Conservation (phyloP, 2,888 invertebrate species). For the Epistrophe eligans region DNA sequence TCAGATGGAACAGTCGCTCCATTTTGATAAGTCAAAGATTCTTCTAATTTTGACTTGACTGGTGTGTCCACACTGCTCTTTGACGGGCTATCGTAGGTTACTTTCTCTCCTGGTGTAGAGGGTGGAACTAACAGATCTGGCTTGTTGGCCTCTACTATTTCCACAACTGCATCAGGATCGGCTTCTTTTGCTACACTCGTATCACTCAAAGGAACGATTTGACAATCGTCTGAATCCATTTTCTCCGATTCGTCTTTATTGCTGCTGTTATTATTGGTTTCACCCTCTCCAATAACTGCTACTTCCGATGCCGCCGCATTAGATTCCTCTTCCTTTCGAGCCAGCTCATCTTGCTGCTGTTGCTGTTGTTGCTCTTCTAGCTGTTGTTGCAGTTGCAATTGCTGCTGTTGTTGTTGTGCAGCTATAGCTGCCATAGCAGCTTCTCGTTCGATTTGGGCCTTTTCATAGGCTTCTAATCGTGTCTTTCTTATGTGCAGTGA, state of each 20-base stretch:
- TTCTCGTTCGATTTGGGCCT: conserved; percentile 82
- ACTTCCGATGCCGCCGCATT: conserved; percentile 78
- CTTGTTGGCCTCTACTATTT: conserved; percentile 40
- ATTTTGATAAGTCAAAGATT: conserved; percentile 79
- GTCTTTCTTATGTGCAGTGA: conserved; percentile 89
- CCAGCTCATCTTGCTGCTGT: conserved; percentile 48
- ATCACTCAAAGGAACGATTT: conserved; percentile 43
- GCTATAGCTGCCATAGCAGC: conserved; percentile 81
- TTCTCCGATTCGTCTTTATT: conserved; percentile 77
- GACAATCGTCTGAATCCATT: conserved; percentile 80
- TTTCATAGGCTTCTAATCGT: conserved; percentile 90
- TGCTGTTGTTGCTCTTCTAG: conserved; percentile 54
- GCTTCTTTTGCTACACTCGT: conserved; percentile 57
- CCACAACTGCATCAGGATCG: conserved; percentile 51
- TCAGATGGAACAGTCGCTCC: conserved; percentile 78
- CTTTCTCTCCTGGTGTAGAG: conserved; percentile 65
- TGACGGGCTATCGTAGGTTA: conserved; percentile 73
- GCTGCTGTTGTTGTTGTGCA: conserved; percentile 81
- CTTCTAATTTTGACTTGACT: conserved; percentile 69
- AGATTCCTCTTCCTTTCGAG: conserved; percentile 52
- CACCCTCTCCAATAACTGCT: conserved; percentile 36
- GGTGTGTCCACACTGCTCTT: conserved; percentile 77
- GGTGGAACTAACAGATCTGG: conserved; percentile 52
- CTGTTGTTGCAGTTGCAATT: conserved; percentile 80
- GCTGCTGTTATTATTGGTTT: conserved; percentile 69